Evolutionary conservation across 1,140 invertebrate genomes (phyloP).

Genomic region (Babylonia areolata): DNA sequence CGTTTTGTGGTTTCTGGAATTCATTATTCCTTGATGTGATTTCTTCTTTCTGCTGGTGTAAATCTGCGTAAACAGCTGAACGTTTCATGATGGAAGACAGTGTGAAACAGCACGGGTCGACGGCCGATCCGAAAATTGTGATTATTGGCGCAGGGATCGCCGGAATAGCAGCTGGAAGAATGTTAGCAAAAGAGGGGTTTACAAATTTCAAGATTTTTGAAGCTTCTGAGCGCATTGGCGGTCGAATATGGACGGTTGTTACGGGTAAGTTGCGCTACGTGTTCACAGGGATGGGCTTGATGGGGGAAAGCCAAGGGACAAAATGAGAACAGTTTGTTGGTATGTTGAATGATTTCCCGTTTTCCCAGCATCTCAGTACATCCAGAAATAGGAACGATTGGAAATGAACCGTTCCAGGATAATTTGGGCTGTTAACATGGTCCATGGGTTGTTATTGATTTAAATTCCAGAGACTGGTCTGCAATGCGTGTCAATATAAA

Average conservation of each 20-base stretch:
- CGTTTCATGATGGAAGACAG: slow-evolving; percentile 41
- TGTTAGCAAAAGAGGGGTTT: slow-evolving; percentile 65
- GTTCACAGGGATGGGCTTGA: no score
- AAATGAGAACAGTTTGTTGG: background rate
- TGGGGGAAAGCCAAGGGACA: no score
- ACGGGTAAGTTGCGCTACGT: slow-evolving; percentile 68
- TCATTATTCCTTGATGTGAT: background rate
- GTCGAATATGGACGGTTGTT: slow-evolving; percentile 71
- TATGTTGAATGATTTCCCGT: background rate
- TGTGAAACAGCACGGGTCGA: slow-evolving; percentile 43
- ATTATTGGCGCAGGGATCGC: slow-evolving; percentile 74
- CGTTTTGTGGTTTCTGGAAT: no score
- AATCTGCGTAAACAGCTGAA: background rate
- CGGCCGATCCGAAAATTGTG: slow-evolving; percentile 64
- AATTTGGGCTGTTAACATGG: no score
- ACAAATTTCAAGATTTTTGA: slow-evolving; percentile 72
- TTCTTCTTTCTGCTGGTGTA: no score
- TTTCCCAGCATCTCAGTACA: no score
- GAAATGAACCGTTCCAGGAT: no score
- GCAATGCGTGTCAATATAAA: no score
- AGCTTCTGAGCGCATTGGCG: slow-evolving; percentile 71
- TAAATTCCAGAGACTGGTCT: no score
- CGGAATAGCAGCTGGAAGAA: slow-evolving; percentile 70
- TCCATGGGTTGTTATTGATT: no score
- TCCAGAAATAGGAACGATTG: no score